phyloP scores from a whole-genome alignment of 2,888 invertebrate species.

The Nineta flava region DNA sequence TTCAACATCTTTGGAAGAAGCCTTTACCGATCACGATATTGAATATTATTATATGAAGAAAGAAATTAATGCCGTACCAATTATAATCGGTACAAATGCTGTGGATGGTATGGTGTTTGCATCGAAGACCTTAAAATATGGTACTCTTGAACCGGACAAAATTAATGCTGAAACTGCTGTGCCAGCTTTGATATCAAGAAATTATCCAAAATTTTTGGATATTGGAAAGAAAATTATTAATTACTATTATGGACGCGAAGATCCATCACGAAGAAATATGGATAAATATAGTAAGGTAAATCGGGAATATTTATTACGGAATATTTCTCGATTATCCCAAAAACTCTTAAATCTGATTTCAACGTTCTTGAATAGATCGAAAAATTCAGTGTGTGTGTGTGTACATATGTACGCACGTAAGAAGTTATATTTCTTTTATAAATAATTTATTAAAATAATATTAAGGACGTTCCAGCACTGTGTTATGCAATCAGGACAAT shows the following conservation, averaged over 20 bases:
- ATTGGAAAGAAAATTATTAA: conserved; percentile 16
- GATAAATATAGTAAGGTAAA: conserved; percentile 4
- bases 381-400: too few species aligned
- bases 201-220: conserved; percentile 16
- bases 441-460: too few species aligned
- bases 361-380: neutral
- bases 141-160: neutral
- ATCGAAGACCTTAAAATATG: neutral
- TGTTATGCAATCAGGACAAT: too few species aligned
- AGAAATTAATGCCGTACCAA: conserved; percentile 21
- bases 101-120: conserved; percentile 21
- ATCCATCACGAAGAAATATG: conserved; percentile 13
- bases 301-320: too few species aligned
- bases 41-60: conserved; percentile 16
- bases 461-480: too few species aligned
- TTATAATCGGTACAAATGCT: conserved; percentile 22
- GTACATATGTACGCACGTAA: too few species aligned
- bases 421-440: too few species aligned
- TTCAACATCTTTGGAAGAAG: neutral
- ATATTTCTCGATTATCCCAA: too few species aligned
- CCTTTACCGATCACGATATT: conserved; percentile 15
- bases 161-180: conserved; percentile 1
- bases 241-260: conserved; percentile 19
- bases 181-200: conserved; percentile 13
- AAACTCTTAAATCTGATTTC: too few species aligned